Percentiles rank a stretch among this genome's conserved stretches.
These are phyloP conservation scores for Neolamprologus kungweensis DNA, from an alignment of 2,113 vertebrate species.

Conservation along the genomic window DNA sequence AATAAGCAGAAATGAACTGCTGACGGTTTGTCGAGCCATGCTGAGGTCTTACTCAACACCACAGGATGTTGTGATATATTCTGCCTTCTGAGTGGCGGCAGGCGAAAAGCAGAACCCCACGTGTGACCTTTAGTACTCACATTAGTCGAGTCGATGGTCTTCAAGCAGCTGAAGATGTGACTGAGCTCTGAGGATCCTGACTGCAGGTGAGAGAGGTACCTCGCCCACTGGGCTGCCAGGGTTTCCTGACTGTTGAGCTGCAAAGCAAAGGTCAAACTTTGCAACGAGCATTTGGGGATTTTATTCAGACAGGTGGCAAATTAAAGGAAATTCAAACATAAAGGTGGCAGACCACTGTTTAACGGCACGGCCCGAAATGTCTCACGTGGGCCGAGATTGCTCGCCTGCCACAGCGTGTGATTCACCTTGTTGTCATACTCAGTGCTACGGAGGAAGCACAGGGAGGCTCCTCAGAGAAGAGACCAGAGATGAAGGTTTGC, in stretches of 20 bases:
- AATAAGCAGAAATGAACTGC: background rate
- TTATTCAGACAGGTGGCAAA: background rate
- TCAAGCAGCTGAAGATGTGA: conserved; percentile 82
- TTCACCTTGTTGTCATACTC: background rate
- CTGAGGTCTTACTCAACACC: background rate
- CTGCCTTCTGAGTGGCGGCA: background rate
- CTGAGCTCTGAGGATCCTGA: conserved; percentile 75
- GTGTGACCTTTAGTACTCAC: conserved; percentile 52
- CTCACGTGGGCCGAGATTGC: background rate
- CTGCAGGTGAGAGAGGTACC: conserved; percentile 76
- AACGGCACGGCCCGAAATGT: background rate
- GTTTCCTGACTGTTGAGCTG: conserved; percentile 63
- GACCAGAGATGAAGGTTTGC: background rate
- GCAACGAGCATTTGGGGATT: background rate
- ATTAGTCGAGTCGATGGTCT: conserved; percentile 81
- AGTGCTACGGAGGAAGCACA: background rate
- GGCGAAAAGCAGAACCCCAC: background rate
- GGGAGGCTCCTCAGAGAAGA: background rate
- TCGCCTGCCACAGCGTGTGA: fast-evolving
- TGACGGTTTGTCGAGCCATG: background rate
- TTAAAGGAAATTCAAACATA: background rate
- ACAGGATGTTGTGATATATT: background rate
- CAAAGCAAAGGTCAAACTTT: background rate
- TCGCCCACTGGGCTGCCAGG: conserved; percentile 75
- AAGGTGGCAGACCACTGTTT: background rate